Conservation (phyloP, 1,140 invertebrate species). For the Brachystomella parvula region DNA sequence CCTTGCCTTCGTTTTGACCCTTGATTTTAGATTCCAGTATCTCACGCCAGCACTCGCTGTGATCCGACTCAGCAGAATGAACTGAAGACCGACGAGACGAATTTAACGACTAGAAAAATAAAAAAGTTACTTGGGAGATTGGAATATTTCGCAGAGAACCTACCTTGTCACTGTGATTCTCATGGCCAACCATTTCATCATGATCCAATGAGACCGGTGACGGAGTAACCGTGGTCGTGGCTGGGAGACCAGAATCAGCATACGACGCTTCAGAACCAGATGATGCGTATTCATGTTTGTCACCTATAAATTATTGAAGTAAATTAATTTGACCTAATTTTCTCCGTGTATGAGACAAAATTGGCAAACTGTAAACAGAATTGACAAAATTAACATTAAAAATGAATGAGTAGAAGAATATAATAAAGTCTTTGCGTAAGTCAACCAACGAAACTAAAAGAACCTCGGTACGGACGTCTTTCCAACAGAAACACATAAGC, state of each 20-base stretch:
- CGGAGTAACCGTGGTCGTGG: conserved; percentile 31
- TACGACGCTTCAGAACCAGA: conserved; percentile 34
- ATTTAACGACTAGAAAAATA: conserved; percentile 1
- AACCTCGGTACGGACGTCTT: too few relatives aligned
- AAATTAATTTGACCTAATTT: neutral
- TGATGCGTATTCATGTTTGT: conserved; percentile 25
- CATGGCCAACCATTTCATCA: neutral
- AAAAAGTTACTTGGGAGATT: neutral
- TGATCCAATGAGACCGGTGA: conserved; percentile 26
- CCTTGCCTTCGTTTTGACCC: conserved; percentile 13
- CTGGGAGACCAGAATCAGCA: conserved; percentile 33
- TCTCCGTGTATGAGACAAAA: too few relatives aligned
- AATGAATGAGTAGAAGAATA: too few relatives aligned
- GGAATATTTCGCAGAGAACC: neutral
- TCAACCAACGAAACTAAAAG: too few relatives aligned
- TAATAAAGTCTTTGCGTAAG: too few relatives aligned
- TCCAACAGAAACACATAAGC: too few relatives aligned
- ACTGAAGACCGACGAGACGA: conserved; percentile 31
- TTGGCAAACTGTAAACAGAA: too few relatives aligned
- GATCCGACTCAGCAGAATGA: conserved; percentile 21
- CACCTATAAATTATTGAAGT: neutral
- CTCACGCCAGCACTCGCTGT: conserved; percentile 27
- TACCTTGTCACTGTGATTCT: conserved; percentile 7
- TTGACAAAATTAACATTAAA: too few relatives aligned
- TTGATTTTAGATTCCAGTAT: conserved; percentile 29